A percentile compares a stretch with the other conserved stretches of the same genome.
Evolutionary conservation across 2,113 vertebrate species (phyloP).

Genomic region (Syrrhaptes paradoxus): DNA sequence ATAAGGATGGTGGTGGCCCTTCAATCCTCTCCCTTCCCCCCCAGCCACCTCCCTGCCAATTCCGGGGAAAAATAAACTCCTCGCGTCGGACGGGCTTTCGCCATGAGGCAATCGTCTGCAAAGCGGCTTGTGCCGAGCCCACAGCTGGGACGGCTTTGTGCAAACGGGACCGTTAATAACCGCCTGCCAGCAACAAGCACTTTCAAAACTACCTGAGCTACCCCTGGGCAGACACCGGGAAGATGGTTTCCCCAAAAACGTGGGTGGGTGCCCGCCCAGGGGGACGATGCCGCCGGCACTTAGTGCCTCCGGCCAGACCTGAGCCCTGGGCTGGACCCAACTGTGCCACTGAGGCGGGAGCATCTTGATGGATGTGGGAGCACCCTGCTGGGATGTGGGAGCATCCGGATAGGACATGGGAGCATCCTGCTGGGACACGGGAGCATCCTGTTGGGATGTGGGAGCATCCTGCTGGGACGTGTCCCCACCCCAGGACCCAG

Average conservation of each 20-base stretch:
- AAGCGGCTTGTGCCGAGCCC: background rate
- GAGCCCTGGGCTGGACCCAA: background rate
- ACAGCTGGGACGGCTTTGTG: conserved; percentile 21
- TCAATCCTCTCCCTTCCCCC: background rate
- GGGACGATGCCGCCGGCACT: background rate
- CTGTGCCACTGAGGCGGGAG: too few relatives aligned
- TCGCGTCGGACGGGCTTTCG: conserved; percentile 4
- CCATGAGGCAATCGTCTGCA: background rate
- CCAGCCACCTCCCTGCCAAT: background rate
- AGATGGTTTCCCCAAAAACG: accelerated
- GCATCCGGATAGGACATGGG: too few relatives aligned
- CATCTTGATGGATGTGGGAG: too few relatives aligned
- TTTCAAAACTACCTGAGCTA: background rate
- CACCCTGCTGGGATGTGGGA: too few relatives aligned
- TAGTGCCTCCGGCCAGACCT: accelerated
- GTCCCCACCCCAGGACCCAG: background rate
- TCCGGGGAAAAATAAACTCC: conserved; percentile 24
- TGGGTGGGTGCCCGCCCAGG: accelerated
- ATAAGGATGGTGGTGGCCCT: background rate
- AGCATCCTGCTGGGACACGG: too few relatives aligned
- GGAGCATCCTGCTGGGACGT: too few relatives aligned
- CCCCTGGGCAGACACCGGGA: accelerated
- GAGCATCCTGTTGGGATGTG: too few relatives aligned
- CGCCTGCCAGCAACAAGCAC: background rate
- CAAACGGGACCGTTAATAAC: background rate